phyloP scores from a whole-genome alignment of 2,888 invertebrate genomes.

The Timema podura region DNA sequence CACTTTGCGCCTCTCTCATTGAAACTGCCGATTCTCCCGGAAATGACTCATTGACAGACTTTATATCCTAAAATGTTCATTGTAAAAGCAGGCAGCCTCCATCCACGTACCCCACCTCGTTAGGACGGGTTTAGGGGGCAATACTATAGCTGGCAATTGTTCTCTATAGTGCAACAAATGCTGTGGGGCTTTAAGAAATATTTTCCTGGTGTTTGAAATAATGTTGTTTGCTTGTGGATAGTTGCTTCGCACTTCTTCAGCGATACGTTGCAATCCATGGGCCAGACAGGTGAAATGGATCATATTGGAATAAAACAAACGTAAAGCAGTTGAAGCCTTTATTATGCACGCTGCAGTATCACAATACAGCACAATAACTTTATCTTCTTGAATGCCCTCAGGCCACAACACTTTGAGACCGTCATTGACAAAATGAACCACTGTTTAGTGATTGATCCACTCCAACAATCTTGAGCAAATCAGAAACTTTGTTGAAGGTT shows the following conservation, averaged over 20 bases:
- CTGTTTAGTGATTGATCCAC: neutral
- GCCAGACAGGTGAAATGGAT: slow-evolving; percentile 39
- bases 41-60: neutral
- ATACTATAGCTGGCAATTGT: slow-evolving; percentile 33
- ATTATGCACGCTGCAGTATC: neutral
- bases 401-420: slow-evolving; percentile 12
- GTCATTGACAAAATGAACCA: neutral
- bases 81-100: slow-evolving; percentile 36
- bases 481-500: neutral
- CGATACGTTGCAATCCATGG: slow-evolving; percentile 35
- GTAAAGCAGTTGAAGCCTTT: neutral
- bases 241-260: slow-evolving; percentile 35
- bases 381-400: neutral
- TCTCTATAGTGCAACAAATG: slow-evolving; percentile 37
- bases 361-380: neutral
- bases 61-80: slow-evolving; percentile 17
- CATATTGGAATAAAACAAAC: slow-evolving; percentile 34
- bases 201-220: slow-evolving; percentile 25
- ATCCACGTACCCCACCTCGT: slow-evolving; percentile 41
- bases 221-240: slow-evolving; percentile 34
- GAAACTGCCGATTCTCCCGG: neutral
- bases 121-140: slow-evolving; percentile 39
- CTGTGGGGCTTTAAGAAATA: slow-evolving; percentile 37
- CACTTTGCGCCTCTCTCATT: neutral
- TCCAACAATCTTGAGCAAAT: neutral